Evolutionary conservation across 2,888 invertebrate species (phyloP).

Genomic region (Melinaea marsaeus): DNA sequence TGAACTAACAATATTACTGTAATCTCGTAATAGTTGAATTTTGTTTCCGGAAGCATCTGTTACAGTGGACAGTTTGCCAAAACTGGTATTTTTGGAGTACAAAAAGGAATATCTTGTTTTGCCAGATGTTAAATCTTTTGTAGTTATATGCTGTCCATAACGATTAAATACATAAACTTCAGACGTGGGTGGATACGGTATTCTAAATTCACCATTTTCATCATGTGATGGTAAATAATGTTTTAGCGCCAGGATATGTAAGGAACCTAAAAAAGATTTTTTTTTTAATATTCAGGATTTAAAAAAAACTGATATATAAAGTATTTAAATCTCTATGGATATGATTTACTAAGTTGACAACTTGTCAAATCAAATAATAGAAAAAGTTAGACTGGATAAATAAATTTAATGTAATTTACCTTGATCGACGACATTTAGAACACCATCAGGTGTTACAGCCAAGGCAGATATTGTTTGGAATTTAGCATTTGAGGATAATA

Average conservation of each 20-base stretch:
- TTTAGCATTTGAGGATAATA: conserved; percentile 92
- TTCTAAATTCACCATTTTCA: conserved; percentile 93
- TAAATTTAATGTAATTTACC: conserved; percentile 60
- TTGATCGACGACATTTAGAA: conserved; percentile 96
- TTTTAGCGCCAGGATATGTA: conserved; percentile 90
- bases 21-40: conserved; percentile 93
- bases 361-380: not conserved
- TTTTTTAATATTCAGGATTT: conserved; percentile 1
- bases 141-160: conserved; percentile 97
- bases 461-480: conserved; percentile 93
- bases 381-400: not conserved
- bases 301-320: too few relatives aligned
- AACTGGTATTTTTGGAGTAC: conserved; percentile 97
- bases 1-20: conserved; percentile 94
- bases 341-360: too few relatives aligned
- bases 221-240: conserved; percentile 93
- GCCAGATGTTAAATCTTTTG: conserved; percentile 96
- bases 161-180: conserved; percentile 96
- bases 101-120: conserved; percentile 96
- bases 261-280: conserved; percentile 75
- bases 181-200: conserved; percentile 94
- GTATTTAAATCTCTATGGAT: too few relatives aligned
- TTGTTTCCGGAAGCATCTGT: conserved; percentile 96
- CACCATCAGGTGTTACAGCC: conserved; percentile 96
- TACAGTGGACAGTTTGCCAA: conserved; percentile 94